Evolutionary conservation across 2,113 vertebrate species (phyloP), one percentile per base, ranked within the genome.

Genomic region (Kryptolebias marmoratus): DNA sequence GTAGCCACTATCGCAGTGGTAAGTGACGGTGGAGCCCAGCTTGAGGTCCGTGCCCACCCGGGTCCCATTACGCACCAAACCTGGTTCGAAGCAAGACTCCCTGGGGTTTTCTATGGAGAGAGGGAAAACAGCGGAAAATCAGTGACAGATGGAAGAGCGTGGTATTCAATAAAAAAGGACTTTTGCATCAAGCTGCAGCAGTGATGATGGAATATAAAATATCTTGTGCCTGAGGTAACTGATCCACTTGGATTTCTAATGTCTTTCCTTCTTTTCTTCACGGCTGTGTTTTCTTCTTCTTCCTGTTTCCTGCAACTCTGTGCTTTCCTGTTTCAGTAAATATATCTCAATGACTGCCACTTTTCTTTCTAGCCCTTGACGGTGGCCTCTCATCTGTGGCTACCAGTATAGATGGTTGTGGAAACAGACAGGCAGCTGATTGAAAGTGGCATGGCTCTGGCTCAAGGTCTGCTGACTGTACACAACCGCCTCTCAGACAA

Each of bases 21-120:
- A 99, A 83, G 95, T 96, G 73, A 98, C 77, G 0, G 94, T 95
- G 27, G 96, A 97, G 13, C 97, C 96, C 87, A 99, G 92, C 90
- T 98, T 98, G 80, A 98, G 93, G 42, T 98, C 95, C 0, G 94
- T 90, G 0, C 98, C 98, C 78, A 95, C 94, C 8, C 97, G 92
- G 0, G 96, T 97, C 63, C 97, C 97, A 0, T 99, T 99, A 87
- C 94, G 96, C 72, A 98, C 90, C 0, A 94, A 79, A 0, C 97
- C 98, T 0, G 97, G 98, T 79, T 99, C 98, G 1, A 99, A 98
- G 87, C 97, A 99, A 0, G 97, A 99, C 90, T 99, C 98, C 74
- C 98, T 92, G n/a, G 97, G 97, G 78, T 98, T 99, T 87, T 98
- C 98, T 99, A 93, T 56, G 69, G 64, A 67, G 52, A 70, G 81